phyloP scores from a whole-genome alignment of 1,140 invertebrate genomes.

The Drosophila kanapiae region DNA sequence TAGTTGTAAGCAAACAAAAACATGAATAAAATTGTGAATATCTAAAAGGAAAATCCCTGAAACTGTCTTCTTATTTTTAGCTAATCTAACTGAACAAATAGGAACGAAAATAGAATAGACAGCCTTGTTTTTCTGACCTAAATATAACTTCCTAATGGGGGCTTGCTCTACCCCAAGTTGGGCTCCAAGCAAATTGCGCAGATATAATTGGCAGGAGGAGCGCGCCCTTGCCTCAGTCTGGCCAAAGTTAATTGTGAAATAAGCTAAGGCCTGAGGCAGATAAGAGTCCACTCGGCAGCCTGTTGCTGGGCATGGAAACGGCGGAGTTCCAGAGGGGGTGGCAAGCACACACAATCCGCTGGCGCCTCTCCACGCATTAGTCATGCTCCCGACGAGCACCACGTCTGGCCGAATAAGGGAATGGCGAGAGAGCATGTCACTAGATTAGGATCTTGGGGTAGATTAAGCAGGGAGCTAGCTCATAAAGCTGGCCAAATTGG shows the following conservation, averaged over 20 bases:
- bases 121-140: neutral
- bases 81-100: constrained; percentile 12
- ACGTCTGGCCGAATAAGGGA: constrained; percentile 32
- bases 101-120: constrained; percentile 8
- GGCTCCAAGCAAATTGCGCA: constrained; percentile 14
- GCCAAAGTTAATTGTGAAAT: constrained; percentile 39
- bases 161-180: neutral
- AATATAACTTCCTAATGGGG: neutral
- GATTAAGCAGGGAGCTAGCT: constrained; percentile 33
- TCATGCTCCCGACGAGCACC: constrained; percentile 25
- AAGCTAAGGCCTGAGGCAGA: constrained; percentile 13
- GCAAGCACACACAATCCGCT: constrained; percentile 2
- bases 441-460: constrained; percentile 26
- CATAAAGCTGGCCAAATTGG: constrained; percentile 27
- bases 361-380: constrained; percentile 41
- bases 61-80: constrained; percentile 24
- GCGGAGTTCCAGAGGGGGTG: constrained; percentile 9
- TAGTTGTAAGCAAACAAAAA: constrained; percentile 34
- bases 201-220: constrained; percentile 10
- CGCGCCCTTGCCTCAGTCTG: neutral
- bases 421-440: constrained; percentile 19
- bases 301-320: constrained; percentile 30
- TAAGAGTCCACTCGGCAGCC: constrained; percentile 23
- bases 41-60: constrained; percentile 2
- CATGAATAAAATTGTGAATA: constrained; percentile 26